Evolutionary conservation across 2,888 invertebrate genomes (phyloP).

Genomic region (Leuctra nigra): DNA sequence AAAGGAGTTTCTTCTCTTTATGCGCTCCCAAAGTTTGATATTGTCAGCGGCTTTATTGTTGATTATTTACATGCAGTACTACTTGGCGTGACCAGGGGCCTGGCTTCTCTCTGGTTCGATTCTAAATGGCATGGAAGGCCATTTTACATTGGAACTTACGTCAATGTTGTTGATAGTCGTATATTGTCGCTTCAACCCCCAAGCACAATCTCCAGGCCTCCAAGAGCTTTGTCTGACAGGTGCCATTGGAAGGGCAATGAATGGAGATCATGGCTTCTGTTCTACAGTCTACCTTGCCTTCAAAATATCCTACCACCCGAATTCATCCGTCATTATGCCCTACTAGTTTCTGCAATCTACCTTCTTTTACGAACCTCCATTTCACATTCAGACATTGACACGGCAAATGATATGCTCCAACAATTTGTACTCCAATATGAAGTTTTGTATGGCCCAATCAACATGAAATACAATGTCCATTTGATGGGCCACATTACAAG

Average conservation of each 20-base stretch:
- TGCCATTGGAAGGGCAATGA: constrained; percentile 2
- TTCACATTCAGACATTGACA: not conserved
- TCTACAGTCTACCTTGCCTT: constrained; percentile 10
- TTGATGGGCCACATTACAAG: not conserved
- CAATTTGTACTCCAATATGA: not conserved
- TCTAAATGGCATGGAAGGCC: not conserved
- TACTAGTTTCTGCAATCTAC: constrained; percentile 1
- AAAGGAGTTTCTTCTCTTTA: not conserved
- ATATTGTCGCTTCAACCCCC: not conserved
- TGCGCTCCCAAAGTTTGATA: not conserved
- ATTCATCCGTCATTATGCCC: not conserved
- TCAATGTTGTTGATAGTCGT: not conserved
- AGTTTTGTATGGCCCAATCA: not conserved
- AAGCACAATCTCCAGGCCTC: not conserved
- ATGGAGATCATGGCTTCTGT: constrained; percentile 12
- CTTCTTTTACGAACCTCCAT: constrained; percentile 3
- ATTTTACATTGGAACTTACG: not conserved
- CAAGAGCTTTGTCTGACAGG: not conserved
- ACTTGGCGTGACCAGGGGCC: not conserved
- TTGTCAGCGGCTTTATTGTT: constrained; percentile 1
- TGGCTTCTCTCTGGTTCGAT: not conserved
- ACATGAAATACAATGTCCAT: constrained; percentile 6
- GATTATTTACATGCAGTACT: constrained; percentile 12
- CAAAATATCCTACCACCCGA: not conserved
- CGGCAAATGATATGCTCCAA: not conserved